These are phyloP conservation scores for Oreochromis aureus DNA, from an alignment of 2,113 vertebrate species.

Conservation along the genomic window DNA sequence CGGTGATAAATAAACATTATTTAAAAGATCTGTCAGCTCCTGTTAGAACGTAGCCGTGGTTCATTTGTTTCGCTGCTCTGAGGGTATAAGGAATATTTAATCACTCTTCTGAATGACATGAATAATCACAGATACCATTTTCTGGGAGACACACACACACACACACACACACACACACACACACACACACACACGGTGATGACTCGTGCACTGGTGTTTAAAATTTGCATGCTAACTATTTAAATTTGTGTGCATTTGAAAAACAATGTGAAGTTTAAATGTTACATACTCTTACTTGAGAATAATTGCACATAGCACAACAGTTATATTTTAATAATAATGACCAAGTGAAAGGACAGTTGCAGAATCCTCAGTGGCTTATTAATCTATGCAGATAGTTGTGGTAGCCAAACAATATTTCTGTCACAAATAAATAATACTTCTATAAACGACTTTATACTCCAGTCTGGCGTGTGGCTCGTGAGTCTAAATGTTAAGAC, in stretches of 20 bases:
- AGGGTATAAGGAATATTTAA: conserved; percentile 80
- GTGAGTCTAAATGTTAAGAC: not conserved
- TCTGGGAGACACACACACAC: conserved; percentile 45
- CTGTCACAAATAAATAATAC: not conserved
- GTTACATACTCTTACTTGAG: not conserved
- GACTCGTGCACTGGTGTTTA: conserved; percentile 50
- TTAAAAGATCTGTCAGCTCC: conserved; percentile 78
- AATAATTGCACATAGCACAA: not conserved
- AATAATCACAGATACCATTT: conserved; percentile 77
- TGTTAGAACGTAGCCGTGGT: conserved; percentile 70
- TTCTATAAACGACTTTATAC: not conserved
- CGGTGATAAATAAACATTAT: conserved; percentile 80
- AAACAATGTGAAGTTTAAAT: conserved; percentile 14
- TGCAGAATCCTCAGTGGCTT: not conserved
- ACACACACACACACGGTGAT: not conserved
- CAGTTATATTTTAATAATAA: not conserved
- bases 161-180: conserved; percentile 9
- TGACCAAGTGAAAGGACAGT: not conserved
- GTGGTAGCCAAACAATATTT: too few relatives aligned
- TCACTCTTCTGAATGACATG: conserved; percentile 76
- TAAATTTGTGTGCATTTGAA: conserved; percentile 21
- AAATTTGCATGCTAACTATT: conserved; percentile 62
- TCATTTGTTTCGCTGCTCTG: conserved; percentile 74
- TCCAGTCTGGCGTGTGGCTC: not conserved
- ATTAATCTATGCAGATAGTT: not conserved